Base-by-base conservation (phyloP, 1,140 invertebrate species). In the Lasioglossum albipes region DNA sequence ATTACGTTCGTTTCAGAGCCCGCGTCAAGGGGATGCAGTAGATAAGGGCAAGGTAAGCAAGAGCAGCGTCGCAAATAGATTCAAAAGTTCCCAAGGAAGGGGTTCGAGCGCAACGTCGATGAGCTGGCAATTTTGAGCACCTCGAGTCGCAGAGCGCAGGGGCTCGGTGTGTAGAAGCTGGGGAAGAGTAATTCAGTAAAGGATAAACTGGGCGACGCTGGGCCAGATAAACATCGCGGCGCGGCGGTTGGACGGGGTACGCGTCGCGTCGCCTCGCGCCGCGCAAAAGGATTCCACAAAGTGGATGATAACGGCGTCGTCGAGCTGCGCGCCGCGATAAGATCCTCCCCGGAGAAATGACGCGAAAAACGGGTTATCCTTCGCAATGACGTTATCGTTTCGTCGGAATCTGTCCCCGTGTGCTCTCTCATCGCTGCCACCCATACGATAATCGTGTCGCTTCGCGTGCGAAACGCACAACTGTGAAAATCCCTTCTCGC, bases 341-440 rank as follows among this genome's bases (percentile, higher is more conserved):
- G 52, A 71, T 59, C 69, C 18, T 71, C 52, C 52, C 52, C 57
- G 18, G 69, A 59, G 69, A 41, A 71, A 71, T 36, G 52, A 71
- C 69, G 69, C 69, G 69, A 71, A 71, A 71, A 71, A 71, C 52
- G 69, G 52, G 69, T 57, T 59, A 71, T 41, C 68, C 12, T 36
- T 70, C 52, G 69, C 49, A 18, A 57, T 36, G 27, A 49, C 67
- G 45, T 69, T 69, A 36, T 36, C 45, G 45, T 54, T n/a, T 7
- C 49, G 12, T 41, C 41, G 36, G 52, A 31, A 31, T 64, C 61
- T 64, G 61, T 31, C 61, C 22, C 22, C 2, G 61, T 3, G 61
- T 12, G 10, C 13, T 45, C 7, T 1, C 42, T 2, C 65, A 9
- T 67, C 9, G 41, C 9, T 13, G 6, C 57, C 57, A n/a, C 18